These are phyloP conservation scores for Picus viridis DNA, from an alignment of 2,797 vertebrate genomes.

Conservation along the genomic window DNA sequence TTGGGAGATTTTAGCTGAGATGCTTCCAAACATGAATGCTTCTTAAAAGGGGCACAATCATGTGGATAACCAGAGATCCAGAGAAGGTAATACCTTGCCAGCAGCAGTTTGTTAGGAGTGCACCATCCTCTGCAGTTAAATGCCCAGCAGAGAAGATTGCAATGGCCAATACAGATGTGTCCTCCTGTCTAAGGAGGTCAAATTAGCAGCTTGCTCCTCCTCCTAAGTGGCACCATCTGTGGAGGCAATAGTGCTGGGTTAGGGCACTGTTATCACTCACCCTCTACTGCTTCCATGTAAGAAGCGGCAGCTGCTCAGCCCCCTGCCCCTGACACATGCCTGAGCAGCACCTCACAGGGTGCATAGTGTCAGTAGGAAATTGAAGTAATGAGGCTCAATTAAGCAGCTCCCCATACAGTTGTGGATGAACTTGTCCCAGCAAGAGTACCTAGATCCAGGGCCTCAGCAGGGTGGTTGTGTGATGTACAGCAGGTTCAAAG, in stretches of 20 bases:
- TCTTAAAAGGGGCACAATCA: neutral
- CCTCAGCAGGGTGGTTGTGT: constrained; percentile 55
- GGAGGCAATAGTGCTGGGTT: neutral
- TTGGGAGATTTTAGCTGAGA: neutral
- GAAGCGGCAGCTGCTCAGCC: constrained; percentile 22
- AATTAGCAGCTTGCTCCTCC: neutral
- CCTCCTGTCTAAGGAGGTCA: neutral
- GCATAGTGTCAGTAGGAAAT: constrained; percentile 41
- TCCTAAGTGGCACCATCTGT: neutral
- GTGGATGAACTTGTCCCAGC: constrained; percentile 62
- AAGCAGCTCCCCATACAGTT: constrained; percentile 37
- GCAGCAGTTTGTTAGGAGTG: neutral
- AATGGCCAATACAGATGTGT: fast-evolving
- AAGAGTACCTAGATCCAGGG: constrained; percentile 42
- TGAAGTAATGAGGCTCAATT: constrained; percentile 61
- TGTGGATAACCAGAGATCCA: neutral
- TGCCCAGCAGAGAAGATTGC: neutral
- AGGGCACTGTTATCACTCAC: neutral
- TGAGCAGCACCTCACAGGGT: constrained; percentile 14
- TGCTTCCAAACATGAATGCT: neutral
- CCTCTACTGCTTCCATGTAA: neutral
- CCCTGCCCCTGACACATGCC: constrained; percentile 21
- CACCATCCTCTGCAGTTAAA: neutral
- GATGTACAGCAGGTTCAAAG: constrained; percentile 67
- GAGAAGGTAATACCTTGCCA: neutral